Percentiles rank a stretch among this genome's conserved stretches.
phyloP scores from a whole-genome alignment of 2,888 invertebrate species.

The Seira sanloemensis region DNA sequence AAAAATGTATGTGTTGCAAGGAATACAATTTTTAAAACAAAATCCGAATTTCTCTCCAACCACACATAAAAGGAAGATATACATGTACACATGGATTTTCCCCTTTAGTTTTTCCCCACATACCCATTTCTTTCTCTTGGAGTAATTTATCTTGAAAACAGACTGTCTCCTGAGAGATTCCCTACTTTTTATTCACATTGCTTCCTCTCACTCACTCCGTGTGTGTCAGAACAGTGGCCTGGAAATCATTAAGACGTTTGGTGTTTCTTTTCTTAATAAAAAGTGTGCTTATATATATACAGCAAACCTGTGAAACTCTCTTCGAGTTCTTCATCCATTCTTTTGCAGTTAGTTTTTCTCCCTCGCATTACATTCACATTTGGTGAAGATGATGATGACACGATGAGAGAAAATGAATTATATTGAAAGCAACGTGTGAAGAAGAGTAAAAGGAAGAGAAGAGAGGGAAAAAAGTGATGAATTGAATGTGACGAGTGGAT shows the following conservation, averaged over 20 bases:
- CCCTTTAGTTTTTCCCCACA: too few species aligned
- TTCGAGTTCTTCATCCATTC: background rate
- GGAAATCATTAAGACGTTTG: background rate
- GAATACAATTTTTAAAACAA: too few species aligned
- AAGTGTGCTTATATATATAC: background rate
- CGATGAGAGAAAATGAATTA: constrained; percentile 17
- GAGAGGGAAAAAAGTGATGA: constrained; percentile 35
- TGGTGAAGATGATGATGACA: constrained; percentile 11
- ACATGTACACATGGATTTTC: too few species aligned
- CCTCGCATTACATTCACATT: background rate
- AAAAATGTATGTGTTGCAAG: too few species aligned
- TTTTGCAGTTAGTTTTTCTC: background rate
- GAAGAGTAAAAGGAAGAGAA: background rate
- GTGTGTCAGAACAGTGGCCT: background rate
- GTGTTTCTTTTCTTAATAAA: background rate
- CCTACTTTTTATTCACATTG: background rate
- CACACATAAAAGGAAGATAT: too few species aligned
- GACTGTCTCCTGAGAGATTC: background rate
- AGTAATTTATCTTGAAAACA: too few species aligned
- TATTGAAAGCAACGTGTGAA: background rate
- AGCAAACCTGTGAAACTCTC: background rate
- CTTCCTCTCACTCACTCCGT: background rate
- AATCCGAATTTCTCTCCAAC: too few species aligned
- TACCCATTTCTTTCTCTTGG: too few species aligned
- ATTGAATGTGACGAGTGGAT: constrained; percentile 59